Conservation (phyloP, 2,888 invertebrate genomes). For the Therioaphis trifolii region DNA sequence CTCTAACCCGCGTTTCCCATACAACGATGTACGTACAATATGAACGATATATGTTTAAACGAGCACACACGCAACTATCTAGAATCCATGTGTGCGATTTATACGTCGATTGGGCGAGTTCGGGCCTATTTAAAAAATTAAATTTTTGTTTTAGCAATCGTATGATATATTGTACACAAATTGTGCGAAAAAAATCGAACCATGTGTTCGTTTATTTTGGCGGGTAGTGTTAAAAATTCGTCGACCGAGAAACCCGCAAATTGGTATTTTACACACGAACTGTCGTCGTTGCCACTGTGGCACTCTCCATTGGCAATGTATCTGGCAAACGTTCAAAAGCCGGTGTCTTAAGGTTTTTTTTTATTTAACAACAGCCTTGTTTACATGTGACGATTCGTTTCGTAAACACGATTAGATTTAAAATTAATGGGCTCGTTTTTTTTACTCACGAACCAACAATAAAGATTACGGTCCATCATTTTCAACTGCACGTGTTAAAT, state of each 20-base stretch:
- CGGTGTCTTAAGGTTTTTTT: neutral
- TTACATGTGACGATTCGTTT: slow-evolving; percentile 40
- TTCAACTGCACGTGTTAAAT: slow-evolving; percentile 7
- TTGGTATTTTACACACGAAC: slow-evolving; percentile 45
- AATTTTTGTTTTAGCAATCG: neutral
- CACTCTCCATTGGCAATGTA: slow-evolving; percentile 40
- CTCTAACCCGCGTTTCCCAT: neutral
- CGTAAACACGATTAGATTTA: slow-evolving; percentile 29
- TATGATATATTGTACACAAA: neutral
- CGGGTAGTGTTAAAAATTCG: slow-evolving; percentile 33
- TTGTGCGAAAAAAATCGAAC: slow-evolving; percentile 16
- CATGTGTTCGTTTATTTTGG: slow-evolving; percentile 40
- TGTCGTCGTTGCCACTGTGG: neutral
- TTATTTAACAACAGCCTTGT: slow-evolving; percentile 31
- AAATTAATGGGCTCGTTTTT: slow-evolving; percentile 29
- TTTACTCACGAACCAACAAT: slow-evolving; percentile 2
- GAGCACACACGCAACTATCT: neutral
- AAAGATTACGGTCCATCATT: neutral
- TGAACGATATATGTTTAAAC: neutral
- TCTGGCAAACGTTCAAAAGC: slow-evolving; percentile 53
- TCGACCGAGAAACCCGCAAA: slow-evolving; percentile 21
- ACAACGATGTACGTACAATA: no score
- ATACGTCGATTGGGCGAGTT: neutral
- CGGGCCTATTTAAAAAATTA: neutral
- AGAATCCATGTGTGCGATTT: neutral